Evolutionary conservation across 92 coral and sea anemone species (phyloP).

Genomic region (Muricea muricata): DNA sequence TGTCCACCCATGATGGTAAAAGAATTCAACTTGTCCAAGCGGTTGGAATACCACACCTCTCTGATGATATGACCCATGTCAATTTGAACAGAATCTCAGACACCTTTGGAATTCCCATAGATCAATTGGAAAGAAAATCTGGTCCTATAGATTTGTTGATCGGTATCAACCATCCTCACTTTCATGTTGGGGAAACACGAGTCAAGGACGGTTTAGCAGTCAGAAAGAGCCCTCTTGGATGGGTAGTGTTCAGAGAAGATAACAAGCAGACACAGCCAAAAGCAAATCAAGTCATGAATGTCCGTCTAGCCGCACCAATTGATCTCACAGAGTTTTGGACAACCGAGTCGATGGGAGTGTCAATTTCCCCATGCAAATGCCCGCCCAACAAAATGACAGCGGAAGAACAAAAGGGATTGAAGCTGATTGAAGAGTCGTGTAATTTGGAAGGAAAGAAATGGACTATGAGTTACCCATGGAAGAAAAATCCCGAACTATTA

Average conservation of each 20-base stretch:
- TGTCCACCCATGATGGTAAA: background rate
- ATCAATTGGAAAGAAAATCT: no score
- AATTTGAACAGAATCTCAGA: no score
- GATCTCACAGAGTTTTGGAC: constrained; percentile 53
- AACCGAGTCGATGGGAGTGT: constrained; percentile 60
- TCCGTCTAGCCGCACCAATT: constrained; percentile 58
- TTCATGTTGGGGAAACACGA: constrained; percentile 64
- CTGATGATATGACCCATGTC: no score
- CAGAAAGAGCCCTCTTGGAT: constrained; percentile 62
- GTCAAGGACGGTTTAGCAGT: constrained; percentile 46
- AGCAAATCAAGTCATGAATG: constrained; percentile 39
- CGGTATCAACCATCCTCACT: background rate
- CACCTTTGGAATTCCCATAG: no score
- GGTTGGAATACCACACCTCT: no score
- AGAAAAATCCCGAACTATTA: constrained; percentile 27
- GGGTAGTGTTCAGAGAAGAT: constrained; percentile 57
- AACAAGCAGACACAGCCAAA: constrained; percentile 10
- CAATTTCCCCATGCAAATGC: constrained; percentile 55
- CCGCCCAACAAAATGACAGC: constrained; percentile 41
- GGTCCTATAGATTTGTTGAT: no score
- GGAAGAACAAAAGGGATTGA: constrained; percentile 37
- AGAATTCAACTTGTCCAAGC: constrained; percentile 12
- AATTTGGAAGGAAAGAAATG: constrained; percentile 39
- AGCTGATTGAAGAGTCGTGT: constrained; percentile 46
- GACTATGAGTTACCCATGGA: constrained; percentile 60